phyloP scores from a whole-genome alignment of 2,797 vertebrate species.

The Tragelaphus oryx region DNA sequence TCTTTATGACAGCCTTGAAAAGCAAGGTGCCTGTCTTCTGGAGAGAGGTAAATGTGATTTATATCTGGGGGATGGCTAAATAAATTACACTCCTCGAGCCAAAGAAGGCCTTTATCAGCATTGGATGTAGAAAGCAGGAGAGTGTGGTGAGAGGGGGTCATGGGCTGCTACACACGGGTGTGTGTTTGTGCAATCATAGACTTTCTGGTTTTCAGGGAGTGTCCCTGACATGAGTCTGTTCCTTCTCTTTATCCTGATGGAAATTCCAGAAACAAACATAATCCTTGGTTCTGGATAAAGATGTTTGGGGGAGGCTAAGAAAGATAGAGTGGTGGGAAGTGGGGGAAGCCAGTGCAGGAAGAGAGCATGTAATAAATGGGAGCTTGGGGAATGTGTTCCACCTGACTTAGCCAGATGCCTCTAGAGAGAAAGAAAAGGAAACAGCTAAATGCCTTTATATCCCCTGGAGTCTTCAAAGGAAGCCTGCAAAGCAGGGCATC shows the following conservation, averaged over 20 bases:
- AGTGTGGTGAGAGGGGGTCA: not conserved
- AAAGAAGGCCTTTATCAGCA: slow-evolving; percentile 33
- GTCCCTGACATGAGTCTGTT: slow-evolving; percentile 69
- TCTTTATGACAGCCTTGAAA: slow-evolving; percentile 28
- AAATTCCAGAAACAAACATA: slow-evolving; percentile 76
- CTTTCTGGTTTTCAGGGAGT: slow-evolving; percentile 22
- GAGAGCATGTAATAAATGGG: slow-evolving; percentile 65
- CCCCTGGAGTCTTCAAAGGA: slow-evolving; percentile 81
- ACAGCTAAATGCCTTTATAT: slow-evolving; percentile 78
- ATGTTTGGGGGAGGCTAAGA: slow-evolving; percentile 68
- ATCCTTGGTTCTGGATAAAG: slow-evolving; percentile 70
- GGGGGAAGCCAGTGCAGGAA: slow-evolving; percentile 38
- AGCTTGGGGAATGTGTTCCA: slow-evolving; percentile 73
- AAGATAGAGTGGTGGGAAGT: slow-evolving; percentile 57
- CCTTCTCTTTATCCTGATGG: slow-evolving; percentile 73
- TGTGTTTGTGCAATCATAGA: not conserved
- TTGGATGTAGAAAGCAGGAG: not conserved
- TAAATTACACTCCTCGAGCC: not conserved
- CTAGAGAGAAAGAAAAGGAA: slow-evolving; percentile 75
- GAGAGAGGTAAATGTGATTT: slow-evolving; percentile 42
- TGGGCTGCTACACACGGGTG: accelerated
- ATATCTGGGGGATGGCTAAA: slow-evolving; percentile 34
- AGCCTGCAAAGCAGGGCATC: slow-evolving; percentile 78
- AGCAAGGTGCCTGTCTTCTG: slow-evolving; percentile 52
- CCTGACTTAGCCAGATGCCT: slow-evolving; percentile 79